Evolutionary conservation across 2,113 vertebrate species (phyloP).

Genomic region (Tragelaphus buxtoni): DNA sequence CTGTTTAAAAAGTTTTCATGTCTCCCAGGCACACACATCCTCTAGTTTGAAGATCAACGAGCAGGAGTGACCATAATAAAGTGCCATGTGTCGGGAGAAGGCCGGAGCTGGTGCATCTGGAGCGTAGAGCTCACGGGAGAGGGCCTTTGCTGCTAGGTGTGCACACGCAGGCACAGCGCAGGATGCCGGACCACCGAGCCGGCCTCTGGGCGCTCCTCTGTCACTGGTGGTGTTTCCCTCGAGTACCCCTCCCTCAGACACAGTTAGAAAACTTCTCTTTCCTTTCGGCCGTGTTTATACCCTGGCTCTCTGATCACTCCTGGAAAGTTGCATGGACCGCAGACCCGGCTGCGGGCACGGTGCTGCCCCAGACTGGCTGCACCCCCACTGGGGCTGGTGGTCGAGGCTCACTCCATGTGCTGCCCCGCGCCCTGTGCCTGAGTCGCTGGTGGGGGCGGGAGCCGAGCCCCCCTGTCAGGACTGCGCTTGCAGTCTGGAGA

Average conservation of each 20-base stretch:
- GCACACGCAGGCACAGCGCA: not conserved
- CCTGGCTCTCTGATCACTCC: not conserved
- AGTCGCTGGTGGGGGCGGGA: fast-evolving
- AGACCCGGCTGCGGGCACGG: fast-evolving
- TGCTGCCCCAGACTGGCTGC: not conserved
- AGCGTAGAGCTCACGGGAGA: fast-evolving
- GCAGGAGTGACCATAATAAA: not conserved
- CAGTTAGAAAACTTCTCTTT: not conserved
- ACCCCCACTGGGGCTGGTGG: not conserved
- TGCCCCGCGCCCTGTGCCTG: not conserved
- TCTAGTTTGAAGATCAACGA: not conserved
- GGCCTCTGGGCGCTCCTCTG: not conserved
- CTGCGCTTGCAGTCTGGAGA: not conserved
- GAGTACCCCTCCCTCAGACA: too few species aligned
- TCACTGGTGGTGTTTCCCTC: not conserved
- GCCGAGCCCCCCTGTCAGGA: too few species aligned
- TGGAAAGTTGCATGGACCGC: not conserved
- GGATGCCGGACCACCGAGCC: fast-evolving
- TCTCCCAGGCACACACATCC: fast-evolving
- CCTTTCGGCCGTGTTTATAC: not conserved
- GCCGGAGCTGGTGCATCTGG: not conserved
- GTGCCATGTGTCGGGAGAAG: too few species aligned
- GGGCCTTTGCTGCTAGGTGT: not conserved
- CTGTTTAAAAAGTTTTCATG: not conserved
- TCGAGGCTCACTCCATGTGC: not conserved